Base-by-base conservation (phyloP, 2,113 vertebrate species). In the Elephas maximus region DNA sequence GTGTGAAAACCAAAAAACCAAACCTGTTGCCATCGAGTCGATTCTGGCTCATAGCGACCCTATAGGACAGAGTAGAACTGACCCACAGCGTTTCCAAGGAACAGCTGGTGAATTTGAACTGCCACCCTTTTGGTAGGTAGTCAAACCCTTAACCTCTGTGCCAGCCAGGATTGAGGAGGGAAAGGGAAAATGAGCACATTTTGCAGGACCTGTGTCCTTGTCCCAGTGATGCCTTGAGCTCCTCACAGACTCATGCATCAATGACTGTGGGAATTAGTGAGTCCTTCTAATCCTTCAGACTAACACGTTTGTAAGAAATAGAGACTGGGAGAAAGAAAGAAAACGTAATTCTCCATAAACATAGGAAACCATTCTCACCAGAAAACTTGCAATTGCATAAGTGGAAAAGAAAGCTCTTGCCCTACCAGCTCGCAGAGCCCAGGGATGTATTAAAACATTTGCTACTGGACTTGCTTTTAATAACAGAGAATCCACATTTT, bases 351-450 rank as follows among this genome's bases (percentile, higher is more conserved):
- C 69, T 24, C 45, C 53, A 85, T 90, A 67, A 89, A 79, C 48
- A 87, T 67, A 79, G 83, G 48, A 90, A 94, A 92, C 3, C 26
- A 86, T 96, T 92, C 8, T 93, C 48, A 28, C 10, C 91, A 91
- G 87, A 88, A 93, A 93, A 93, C 69, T n/a, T 97, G 65, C 51
- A 65, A 48, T 90, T 85, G n/a, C 48, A 21, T 91, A 94, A 82
- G 53, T 63, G 65, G 45, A 60, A 88, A 83, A 94, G 90, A 94
- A 85, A 57, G 15, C 41, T 53, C 14, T 53, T 92, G 51, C 21
- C 8, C 24, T 65, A 74, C 23, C 30, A 85, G 62, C 37, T 92
- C 37, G 44, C 74, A 96, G 87, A 96, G 86, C 41, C 6, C 41
- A 89, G 33, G 5, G 30, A 95, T 65, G 91, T 94, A 90, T 44